Base-by-base conservation (phyloP, 2,113 vertebrate species). In the Clupea harengus region DNA sequence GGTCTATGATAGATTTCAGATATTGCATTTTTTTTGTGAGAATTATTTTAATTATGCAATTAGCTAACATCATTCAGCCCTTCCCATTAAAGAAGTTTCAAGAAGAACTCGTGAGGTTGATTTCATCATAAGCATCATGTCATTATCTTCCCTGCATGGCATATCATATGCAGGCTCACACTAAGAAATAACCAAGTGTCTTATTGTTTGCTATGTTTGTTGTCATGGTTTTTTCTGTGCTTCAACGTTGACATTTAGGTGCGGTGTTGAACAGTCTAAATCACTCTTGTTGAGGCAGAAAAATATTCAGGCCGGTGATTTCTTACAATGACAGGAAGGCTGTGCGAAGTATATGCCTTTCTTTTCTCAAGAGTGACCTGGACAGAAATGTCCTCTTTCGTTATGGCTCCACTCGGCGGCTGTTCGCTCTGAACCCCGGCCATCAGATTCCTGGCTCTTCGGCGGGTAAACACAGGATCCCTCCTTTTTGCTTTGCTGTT, bases 321-420 rank as follows among this genome's bases (percentile, higher is more conserved):
- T 88, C 84, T 89, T 82, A 96, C 94, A 95, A 94, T 95, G 44
- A 82, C 89, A 95, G 94, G 92, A 95, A 96, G 89, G 88, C 81
- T 72, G 44, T 57, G 20, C 2, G 83, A 47, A 86, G 75, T 86
- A 85, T 9, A 54, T 83, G 88, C 85, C 85, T 89, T 52, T 91
- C 81, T 78, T 90, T 87, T 45, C 83, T 82, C 88, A 25, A 86
- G 20, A 85, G 84, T 85, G 52, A 89, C 88, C 84, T 88, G 72
- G 82, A 84, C 83, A 88, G 86, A 93, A 86, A 89, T 90, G 94
- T 95, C 94, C 91, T 92, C 6, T 17, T 89, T 85, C 88, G 88
- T 90, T 91, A 90, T 84, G 86, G 32, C 45, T 88, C 85, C 4
- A 25, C 82, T 85, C 83, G 89, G 8, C 85, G 13, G 13, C 72